Base-by-base conservation (phyloP, 2,888 invertebrate genomes). In the Apodemia mormo region DNA sequence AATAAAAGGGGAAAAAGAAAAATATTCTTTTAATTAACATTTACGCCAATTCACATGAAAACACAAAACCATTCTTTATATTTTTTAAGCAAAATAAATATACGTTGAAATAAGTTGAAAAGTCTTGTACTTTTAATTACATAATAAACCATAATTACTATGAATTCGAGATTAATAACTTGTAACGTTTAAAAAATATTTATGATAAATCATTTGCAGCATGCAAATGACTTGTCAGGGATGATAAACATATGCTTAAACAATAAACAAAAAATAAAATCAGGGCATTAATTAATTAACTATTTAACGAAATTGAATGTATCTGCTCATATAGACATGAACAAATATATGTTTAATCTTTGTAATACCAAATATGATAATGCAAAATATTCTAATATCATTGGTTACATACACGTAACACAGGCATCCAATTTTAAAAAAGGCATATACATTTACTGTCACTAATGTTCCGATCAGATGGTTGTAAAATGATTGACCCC, bases 61-160 rank as follows among this genome's bases (percentile, higher is more conserved):
- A 61, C 43, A 49, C 56, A 45, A 22, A 68, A 65, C 69, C 49
- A 70, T 71, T 69, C 45, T 52, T 30, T 67, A 58, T 52, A 56
- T 61, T 45, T 66, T 14, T 54, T 49, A 56, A 56, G 45, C 29
- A 22, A 29, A 56, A 56, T 56, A 56, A 56, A 45, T 45, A 45
- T 8, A 2, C n/a, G 10, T 30, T 12, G 58, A 29, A 58, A 30
- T 30, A 58, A 29, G 22, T 10, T 30, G 22, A 56, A 30, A 9
- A 45, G 9, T 22, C 22, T 22, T 22, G 22, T 22, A n/a, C 22
- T 58, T 58, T 58, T 58, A 58, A 9, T 22, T 9, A 30, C 7
- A 30, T 22, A 22, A 58, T 58, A 30, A 58, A 58, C 58, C 58
- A 56, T 56, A 56, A 22, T 56, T 56, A 29, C 29, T 29, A 56